Evolutionary conservation across 2,113 vertebrate genomes (phyloP), one percentile per base, ranked within the genome.

Genomic region (Glareola pratincola): DNA sequence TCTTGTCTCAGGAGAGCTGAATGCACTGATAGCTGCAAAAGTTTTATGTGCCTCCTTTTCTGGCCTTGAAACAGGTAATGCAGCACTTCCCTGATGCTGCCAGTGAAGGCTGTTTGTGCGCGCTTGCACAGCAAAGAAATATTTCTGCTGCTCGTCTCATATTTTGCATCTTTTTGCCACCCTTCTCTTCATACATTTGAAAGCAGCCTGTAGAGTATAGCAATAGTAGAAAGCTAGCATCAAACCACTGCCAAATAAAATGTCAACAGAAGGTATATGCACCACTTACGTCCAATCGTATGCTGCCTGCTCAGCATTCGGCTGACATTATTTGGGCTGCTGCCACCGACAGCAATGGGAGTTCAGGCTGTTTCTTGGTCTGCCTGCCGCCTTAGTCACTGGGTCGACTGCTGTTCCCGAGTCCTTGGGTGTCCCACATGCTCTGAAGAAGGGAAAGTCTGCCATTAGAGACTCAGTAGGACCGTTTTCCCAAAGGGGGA

Each of bases 261-360:
- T 82, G 81, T 88, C 96, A 96, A 85, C 96, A 96, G 96, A 96
- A 96, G 94, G 93, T 95, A 75, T n/a, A 45, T 41, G 77, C 93
- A 90, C 82, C 84, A 39, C 94, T 96, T 43, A 75, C 12, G 0
- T n/a, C 96, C 87, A 91, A 96, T 79, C 34, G 2, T 48, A 72
- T 3, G 1, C 87, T 94, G 93, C 94, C 95, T 87, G 92, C 95
- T 94, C 93, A 96, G 92, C 93, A 92, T 41, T 78, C 50, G 3
- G 69, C 94, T 96, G 90, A n/a, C 81, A 66, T 47, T 50, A 30
- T 13, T 94, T 95, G 94, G 93, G 93, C 94, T 54, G 77, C 85
- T 94, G 96, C 94, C 96, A 96, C 66, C 6, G 29, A 27, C 34
- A 89, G 95, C 92, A 83, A 83, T 27, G 82, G 92, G 85, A 93